Evolutionary conservation across 2,113 vertebrate genomes (phyloP), one percentile per base, ranked within the genome.

Genomic region (Eleginops maclovinus): DNA sequence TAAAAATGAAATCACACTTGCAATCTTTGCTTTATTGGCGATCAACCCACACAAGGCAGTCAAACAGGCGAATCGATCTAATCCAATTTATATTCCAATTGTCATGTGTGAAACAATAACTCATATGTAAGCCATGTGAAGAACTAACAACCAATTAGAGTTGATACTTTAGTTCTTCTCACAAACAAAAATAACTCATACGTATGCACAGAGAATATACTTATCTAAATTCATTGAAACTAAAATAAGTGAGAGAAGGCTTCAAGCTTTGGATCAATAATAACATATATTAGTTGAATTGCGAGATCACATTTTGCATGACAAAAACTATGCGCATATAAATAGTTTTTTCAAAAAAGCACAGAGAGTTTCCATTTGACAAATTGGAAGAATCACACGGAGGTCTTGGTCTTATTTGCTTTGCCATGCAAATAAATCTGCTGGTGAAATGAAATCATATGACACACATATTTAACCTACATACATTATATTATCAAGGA

Each of bases 1-100:
- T n/a, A n/a, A n/a, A n/a, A n/a, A n/a, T n/a, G n/a, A n/a, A n/a
- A 91, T 83, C 58, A 88, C 54, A 46, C 9, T 76, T 77, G 72
- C 46, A 63, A 4, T 19, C 40, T 49, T 17, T 41, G 9, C n/a
- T 51, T 49, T 36, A 53, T 50, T 67, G 14, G 24, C 28, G 62
- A 31, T 78, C 31, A 22, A 19, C 17, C 19, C 15, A 46, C 49
- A 72, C 6, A 73, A 54, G 11, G 4, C 36, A 69, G 54, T 49
- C 44, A 44, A 56, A 59, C 12, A 71, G n/a, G 11, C 6, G 22
- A 51, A 46, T 40, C 7, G 19, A 56, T 7, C 19, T 28, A 8
- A 46, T 10, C 15, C 3, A 26, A 26, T 4, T 68, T 2, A 1
- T 8, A 12, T 66, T 31, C 4, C 26, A 44, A 12, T 21, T 2